Percentiles rank a stretch among this genome's conserved stretches.
phyloP scores from a whole-genome alignment of 2,888 invertebrate genomes.

The Crematogaster levior region DNA sequence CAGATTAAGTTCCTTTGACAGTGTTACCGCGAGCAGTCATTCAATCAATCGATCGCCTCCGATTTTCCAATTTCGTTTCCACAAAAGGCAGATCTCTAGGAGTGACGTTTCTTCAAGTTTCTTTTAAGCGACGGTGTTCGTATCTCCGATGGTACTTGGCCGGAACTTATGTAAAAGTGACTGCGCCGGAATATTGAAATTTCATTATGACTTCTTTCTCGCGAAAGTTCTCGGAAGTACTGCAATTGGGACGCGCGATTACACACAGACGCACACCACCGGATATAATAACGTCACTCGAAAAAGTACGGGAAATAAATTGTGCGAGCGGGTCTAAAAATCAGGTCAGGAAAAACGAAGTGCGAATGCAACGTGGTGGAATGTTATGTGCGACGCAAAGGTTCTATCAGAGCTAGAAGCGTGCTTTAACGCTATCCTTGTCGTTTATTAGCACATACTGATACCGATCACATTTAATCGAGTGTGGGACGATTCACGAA shows the following conservation, averaged over 20 bases:
- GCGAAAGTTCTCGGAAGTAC: conserved; percentile 41
- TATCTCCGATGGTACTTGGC: conserved; percentile 10
- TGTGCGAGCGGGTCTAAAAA: conserved; percentile 14
- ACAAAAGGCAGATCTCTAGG: conserved; percentile 10
- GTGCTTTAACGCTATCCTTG: background rate
- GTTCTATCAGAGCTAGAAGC: background rate
- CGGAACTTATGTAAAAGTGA: conserved; percentile 39
- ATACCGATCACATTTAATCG: conserved; percentile 37
- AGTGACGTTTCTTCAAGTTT: conserved; percentile 31
- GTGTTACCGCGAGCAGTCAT: conserved; percentile 25
- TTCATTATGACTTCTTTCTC: conserved; percentile 46
- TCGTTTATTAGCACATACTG: conserved; percentile 32
- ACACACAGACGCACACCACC: conserved; percentile 18
- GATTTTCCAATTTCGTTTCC: conserved; percentile 42
- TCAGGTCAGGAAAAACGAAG: background rate
- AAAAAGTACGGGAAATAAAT: conserved; percentile 42
- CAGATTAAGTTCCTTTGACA: conserved; percentile 60
- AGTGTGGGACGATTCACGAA: conserved; percentile 21
- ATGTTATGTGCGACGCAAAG: background rate
- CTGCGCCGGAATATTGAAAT: conserved; percentile 44
- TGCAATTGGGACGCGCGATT: conserved; percentile 45
- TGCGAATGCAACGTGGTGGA: background rate
- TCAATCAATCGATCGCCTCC: conserved; percentile 43
- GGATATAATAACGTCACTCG: conserved; percentile 31
- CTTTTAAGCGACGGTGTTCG: conserved; percentile 12